phyloP scores from a whole-genome alignment of 1,140 invertebrate genomes.

The Drosophila pruinosa region DNA sequence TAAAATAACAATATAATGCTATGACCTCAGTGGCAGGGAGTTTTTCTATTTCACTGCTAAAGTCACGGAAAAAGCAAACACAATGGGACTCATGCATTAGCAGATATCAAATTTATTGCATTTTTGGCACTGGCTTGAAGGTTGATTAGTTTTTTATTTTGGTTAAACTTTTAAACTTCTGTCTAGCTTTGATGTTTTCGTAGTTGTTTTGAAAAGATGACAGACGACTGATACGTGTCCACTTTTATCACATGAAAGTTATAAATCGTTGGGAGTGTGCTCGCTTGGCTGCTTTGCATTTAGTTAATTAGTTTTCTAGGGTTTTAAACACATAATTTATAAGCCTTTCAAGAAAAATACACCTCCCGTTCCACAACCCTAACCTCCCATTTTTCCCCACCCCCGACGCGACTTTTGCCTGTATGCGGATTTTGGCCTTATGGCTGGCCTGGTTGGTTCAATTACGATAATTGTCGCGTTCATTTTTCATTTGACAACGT shows the following conservation, averaged over 20 bases:
- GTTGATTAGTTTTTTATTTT: neutral
- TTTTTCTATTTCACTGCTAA: slow-evolving; percentile 10
- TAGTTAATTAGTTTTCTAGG: slow-evolving; percentile 63
- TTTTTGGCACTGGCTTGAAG: neutral
- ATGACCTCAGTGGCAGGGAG: slow-evolving; percentile 47
- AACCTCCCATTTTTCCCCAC: neutral
- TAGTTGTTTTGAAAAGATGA: no score
- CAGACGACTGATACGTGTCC: slow-evolving; percentile 46
- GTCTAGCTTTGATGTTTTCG: slow-evolving; percentile 45
- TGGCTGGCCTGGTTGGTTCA: slow-evolving; percentile 44
- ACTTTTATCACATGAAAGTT: slow-evolving; percentile 28
- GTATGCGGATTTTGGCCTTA: slow-evolving; percentile 26
- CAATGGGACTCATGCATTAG: slow-evolving; percentile 61
- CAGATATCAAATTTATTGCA: slow-evolving; percentile 62
- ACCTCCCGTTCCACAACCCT: slow-evolving; percentile 2
- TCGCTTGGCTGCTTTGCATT: slow-evolving; percentile 42
- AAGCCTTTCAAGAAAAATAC: slow-evolving; percentile 16
- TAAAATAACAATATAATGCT: slow-evolving; percentile 79
- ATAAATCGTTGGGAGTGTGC: slow-evolving; percentile 50
- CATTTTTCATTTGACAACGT: slow-evolving; percentile 76
- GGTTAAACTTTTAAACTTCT: slow-evolving; percentile 10
- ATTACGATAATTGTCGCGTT: slow-evolving; percentile 77
- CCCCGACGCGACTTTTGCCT: neutral
- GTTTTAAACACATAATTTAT: slow-evolving; percentile 51
- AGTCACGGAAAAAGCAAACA: slow-evolving; percentile 13